Base-by-base conservation (phyloP, 1,140 invertebrate species). In the Phortica variegata region DNA sequence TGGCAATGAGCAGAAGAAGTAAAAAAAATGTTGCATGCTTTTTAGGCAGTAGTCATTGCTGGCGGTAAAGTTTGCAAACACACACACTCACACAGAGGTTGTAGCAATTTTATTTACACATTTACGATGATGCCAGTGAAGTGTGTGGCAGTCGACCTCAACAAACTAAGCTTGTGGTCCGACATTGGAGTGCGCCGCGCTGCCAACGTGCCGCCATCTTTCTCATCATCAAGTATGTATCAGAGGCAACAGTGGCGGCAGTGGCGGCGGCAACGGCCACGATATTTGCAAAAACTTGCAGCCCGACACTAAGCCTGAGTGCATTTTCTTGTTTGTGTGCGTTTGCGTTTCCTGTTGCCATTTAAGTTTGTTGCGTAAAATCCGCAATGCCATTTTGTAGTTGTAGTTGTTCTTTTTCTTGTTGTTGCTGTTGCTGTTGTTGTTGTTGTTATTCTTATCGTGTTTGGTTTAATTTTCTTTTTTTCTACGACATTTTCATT, bases 271-370 rank as follows among this genome's bases (percentile, higher is more conserved):
- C n/a, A n/a, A n/a, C n/a, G n/a, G n/a, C n/a, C n/a, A n/a, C n/a
- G n/a, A n/a, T n/a, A n/a, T n/a, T n/a, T n/a, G n/a, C n/a, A 26
- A 26, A 10, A 26, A 26, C 23, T 26, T 6, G 10, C 23, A 57
- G 60, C 58, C 63, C 63, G 63, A 68, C 63, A 68, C 63, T 68
- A 68, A 68, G 63, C 63, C 65, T 68, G 63, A 68, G 63, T 68
- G 63, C 63, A 68, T 68, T 68, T 68, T 68, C 63, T 68, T 68
- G 63, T 68, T 68, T 69, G 65, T 68, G 63, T 68, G 68, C 54
- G 63, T 63, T 63, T 56, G 63, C 63, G 65, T 63, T 26, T 26
- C 23, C 10, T 26, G 23, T 26, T 26, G n/a, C n/a, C 10, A 10
- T 26, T 5, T 26, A 26, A 68, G 63, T 68, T 63, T 68, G 63